These are phyloP conservation scores for Scrobipalpa atriplicella DNA, from an alignment of 2,888 invertebrate genomes.

Conservation along the genomic window DNA sequence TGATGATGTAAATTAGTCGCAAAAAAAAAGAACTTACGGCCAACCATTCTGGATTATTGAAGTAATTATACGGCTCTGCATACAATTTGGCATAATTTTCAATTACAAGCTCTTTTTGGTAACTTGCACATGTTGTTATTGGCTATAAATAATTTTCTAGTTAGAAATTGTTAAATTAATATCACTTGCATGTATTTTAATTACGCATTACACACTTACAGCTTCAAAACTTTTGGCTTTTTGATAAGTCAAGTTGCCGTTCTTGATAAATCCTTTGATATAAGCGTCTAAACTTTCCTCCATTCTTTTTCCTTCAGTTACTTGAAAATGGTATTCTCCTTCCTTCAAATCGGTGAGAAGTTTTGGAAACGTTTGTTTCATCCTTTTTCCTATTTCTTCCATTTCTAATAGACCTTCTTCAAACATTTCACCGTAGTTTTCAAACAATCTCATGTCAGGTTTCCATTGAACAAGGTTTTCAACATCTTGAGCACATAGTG, in stretches of 20 bases:
- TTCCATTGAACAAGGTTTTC: conserved; percentile 63
- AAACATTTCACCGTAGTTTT: conserved; percentile 53
- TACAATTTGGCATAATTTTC: conserved; percentile 42
- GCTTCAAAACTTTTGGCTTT: conserved; percentile 44
- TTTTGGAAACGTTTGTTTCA: conserved; percentile 61
- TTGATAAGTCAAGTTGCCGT: conserved; percentile 43
- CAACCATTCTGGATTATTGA: conserved; percentile 56
- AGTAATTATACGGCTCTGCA: conserved; percentile 53
- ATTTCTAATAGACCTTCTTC: conserved; percentile 84
- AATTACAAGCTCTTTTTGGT: conserved; percentile 58
- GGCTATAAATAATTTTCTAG: conserved; percentile 52
- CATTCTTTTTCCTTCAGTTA: conserved; percentile 80
- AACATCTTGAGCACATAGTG: conserved; percentile 71
- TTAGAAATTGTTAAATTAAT: too few relatives aligned
- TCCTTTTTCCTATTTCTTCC: conserved; percentile 79
- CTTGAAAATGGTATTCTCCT: conserved; percentile 79
- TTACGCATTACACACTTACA: conserved; percentile 43
- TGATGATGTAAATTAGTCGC: too few relatives aligned
- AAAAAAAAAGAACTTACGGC: conserved; percentile 48
- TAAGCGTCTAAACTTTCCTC: conserved; percentile 84
- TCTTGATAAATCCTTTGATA: conserved; percentile 75
- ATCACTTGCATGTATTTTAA: too few relatives aligned
- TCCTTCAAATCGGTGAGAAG: conserved; percentile 76
- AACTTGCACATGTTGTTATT: conserved; percentile 69
- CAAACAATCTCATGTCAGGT: conserved; percentile 53